Conservation (phyloP, 2,888 invertebrate genomes). For the Argynnis bischoffii region DNA sequence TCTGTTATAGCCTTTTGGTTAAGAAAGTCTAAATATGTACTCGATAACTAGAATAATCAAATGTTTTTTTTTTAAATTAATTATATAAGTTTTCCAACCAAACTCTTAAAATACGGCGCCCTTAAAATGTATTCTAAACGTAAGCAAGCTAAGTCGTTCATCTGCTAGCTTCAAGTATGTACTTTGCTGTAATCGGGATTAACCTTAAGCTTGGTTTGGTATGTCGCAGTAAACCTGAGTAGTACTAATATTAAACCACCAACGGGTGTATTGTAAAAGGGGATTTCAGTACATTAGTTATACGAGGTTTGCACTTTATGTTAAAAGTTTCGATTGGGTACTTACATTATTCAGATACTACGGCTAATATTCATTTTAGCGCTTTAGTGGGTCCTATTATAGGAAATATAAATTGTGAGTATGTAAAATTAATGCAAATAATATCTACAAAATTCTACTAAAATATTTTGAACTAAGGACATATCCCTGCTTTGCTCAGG, state of each 20-base stretch:
- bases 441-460: too few relatives aligned
- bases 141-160: too few relatives aligned
- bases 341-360: conserved; percentile 16
- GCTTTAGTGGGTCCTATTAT: conserved; percentile 7
- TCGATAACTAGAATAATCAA: too few relatives aligned
- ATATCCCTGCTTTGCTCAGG: too few relatives aligned
- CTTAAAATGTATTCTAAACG: too few relatives aligned
- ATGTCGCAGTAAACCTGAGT: conserved; percentile 12
- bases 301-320: conserved; percentile 15
- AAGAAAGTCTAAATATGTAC: too few relatives aligned
- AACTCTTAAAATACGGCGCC: too few relatives aligned
- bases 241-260: conserved; percentile 3
- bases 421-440: neutral
- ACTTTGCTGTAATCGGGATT: neutral
- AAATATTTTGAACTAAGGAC: too few relatives aligned
- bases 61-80: too few relatives aligned
- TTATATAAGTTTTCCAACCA: too few relatives aligned
- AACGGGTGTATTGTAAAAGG: conserved; percentile 13
- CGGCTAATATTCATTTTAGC: conserved; percentile 11
- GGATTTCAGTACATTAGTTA: conserved; percentile 18
- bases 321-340: conserved; percentile 20
- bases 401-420: neutral
- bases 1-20: too few relatives aligned
- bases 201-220: neutral
- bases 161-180: too few relatives aligned